Evolutionary conservation across 2,113 vertebrate species (phyloP).

Genomic region (Cryptotis parvus): DNA sequence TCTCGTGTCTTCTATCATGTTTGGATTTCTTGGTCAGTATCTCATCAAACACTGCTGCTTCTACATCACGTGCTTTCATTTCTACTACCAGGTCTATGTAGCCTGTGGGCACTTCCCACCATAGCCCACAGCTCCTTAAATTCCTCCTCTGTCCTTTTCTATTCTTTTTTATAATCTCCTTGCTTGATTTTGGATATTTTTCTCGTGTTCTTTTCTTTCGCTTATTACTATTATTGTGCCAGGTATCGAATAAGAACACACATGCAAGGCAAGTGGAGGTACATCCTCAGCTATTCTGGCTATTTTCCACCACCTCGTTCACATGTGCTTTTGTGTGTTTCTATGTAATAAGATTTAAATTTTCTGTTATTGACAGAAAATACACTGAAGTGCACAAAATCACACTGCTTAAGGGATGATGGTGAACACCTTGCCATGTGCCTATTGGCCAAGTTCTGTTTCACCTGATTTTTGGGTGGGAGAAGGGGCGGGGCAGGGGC

Average conservation of each 20-base stretch:
- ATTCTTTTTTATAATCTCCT: neutral
- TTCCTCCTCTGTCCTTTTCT: slow-evolving; percentile 13
- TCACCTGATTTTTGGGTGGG: neutral
- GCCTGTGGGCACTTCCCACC: slow-evolving; percentile 9
- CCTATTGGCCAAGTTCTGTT: neutral
- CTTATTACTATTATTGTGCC: too few relatives aligned
- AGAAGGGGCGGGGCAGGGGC: too few relatives aligned
- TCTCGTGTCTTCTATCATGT: neutral
- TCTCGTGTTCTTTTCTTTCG: too few relatives aligned
- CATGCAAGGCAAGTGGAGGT: too few relatives aligned
- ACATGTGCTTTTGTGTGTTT: neutral
- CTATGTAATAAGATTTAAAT: slow-evolving; percentile 36
- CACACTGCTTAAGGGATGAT: neutral
- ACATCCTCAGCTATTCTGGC: too few relatives aligned
- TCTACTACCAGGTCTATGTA: neutral
- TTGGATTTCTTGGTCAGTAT: neutral
- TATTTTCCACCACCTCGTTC: neutral
- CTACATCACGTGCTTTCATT: neutral
- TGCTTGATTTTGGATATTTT: slow-evolving; percentile 22
- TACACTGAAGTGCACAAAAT: neutral
- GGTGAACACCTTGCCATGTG: neutral
- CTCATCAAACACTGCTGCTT: neutral
- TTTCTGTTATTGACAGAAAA: slow-evolving; percentile 6
- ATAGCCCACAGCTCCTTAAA: neutral
- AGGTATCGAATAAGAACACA: too few relatives aligned